Conservation (phyloP, 1,140 invertebrate genomes). For the Rhizoglyphus robini region DNA sequence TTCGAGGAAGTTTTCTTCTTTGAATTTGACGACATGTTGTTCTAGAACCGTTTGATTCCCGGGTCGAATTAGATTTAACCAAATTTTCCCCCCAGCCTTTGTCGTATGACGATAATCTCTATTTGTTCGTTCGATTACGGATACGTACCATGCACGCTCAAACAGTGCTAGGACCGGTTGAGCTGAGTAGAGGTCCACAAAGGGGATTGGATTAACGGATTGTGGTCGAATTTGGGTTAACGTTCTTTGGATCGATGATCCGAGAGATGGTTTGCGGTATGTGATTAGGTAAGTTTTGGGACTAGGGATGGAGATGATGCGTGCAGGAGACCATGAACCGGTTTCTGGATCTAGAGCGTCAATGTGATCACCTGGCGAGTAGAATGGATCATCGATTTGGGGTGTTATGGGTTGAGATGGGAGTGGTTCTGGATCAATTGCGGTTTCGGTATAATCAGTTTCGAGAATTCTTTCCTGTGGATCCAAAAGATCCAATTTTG, state of each 20-base stretch:
- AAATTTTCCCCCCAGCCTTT: slow-evolving; percentile 31
- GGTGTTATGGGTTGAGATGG: neutral
- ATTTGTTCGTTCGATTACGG: slow-evolving; percentile 61
- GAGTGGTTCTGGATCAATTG: neutral
- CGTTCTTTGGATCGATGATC: neutral
- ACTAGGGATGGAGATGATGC: slow-evolving; percentile 32
- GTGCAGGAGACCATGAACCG: slow-evolving; percentile 40
- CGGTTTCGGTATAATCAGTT: no score
- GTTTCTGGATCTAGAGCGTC: slow-evolving; percentile 45
- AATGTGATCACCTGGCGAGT: slow-evolving; percentile 49
- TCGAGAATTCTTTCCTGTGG: no score
- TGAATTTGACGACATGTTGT: slow-evolving; percentile 37
- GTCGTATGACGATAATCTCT: slow-evolving; percentile 34
- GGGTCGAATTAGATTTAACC: slow-evolving; percentile 44
- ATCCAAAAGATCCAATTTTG: neutral
- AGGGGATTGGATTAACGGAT: slow-evolving; percentile 41
- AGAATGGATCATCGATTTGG: slow-evolving; percentile 19
- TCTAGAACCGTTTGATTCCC: slow-evolving; percentile 47
- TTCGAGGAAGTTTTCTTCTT: neutral
- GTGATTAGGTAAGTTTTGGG: neutral
- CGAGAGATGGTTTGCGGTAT: slow-evolving; percentile 12
- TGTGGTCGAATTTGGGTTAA: slow-evolving; percentile 47
- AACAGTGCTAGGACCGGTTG: slow-evolving; percentile 58
- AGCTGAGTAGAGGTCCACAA: slow-evolving; percentile 44
- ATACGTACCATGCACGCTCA: slow-evolving; percentile 52